Base-by-base conservation (phyloP, 2,797 vertebrate genomes). In the Malacoctenus gilli region DNA sequence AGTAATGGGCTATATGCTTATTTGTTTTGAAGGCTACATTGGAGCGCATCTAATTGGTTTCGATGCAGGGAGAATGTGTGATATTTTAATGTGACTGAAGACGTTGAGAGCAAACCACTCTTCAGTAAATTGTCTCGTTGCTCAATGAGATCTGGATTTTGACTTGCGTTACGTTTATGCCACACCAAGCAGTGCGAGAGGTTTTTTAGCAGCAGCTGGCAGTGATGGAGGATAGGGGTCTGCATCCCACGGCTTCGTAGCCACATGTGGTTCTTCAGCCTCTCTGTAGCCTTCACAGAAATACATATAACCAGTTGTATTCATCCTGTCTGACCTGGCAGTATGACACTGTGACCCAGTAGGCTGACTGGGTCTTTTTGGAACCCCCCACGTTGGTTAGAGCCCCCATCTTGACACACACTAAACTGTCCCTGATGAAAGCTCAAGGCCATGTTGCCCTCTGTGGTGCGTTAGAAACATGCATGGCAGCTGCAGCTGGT, bases 31-130 rank as follows among this genome's bases (percentile, higher is more conserved):
- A 32, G 34, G 53, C 41, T 61, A 31, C 20, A 22, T 71, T 63
- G 60, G 12, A 40, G 63, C 59, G 57, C 44, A 34, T 72, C 38
- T 72, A 72, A 86, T 79, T 72, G 58, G 2, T 77, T 80, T 21
- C 60, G 40, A 66, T 61, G 25, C 68, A 69, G 41, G 13, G 39
- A 62, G 58, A 41, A 46, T 38, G 55, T 43, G 42, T 60, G 38
- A 77, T 70, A 68, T 72, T 68, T 80, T 68, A 59, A 51, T 67
- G 14, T 64, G 20, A 41, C 35, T 41, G 32, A 38, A 32, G 53
- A 64, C 13, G 61, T 20, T 32, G 19, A 57, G 30, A 39, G 34
- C 34, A 44, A n/a, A 7, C 50, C 50, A 31, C 36, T 20, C 15
- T 20, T 11, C 79, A 72, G 50, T 39, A 59, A 50, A 62, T 47